phyloP scores from a whole-genome alignment of 2,113 vertebrate species.

The Anolis carolinensis region DNA sequence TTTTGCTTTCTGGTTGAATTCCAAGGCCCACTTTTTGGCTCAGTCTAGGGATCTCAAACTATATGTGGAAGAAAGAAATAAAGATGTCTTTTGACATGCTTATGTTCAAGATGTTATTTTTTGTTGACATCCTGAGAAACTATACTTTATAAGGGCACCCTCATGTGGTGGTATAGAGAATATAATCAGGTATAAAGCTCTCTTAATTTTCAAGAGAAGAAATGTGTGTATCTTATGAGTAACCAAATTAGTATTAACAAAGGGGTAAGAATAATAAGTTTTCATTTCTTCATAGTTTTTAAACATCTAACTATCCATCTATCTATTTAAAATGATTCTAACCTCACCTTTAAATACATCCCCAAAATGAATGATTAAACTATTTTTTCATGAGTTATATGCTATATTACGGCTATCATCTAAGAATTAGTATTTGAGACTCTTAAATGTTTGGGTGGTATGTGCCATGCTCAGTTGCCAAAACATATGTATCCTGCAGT shows the following conservation, averaged over 20 bases:
- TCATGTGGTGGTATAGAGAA: neutral
- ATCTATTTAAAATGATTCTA: neutral
- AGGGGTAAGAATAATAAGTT: neutral
- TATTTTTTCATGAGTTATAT: conserved; percentile 1
- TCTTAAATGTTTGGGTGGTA: conserved; percentile 8
- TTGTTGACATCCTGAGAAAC: neutral
- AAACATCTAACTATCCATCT: too few relatives aligned
- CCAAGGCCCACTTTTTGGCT: neutral
- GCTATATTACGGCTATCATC: neutral
- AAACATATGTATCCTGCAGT: conserved; percentile 12
- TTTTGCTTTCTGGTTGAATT: too few relatives aligned
- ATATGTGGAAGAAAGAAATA: neutral
- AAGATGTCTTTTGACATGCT: neutral
- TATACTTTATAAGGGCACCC: neutral
- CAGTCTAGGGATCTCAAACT: neutral
- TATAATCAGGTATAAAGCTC: neutral
- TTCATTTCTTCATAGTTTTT: neutral
- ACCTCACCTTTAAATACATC: neutral
- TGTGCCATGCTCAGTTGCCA: neutral
- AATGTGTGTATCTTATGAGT: neutral
- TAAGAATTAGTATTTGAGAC: neutral
- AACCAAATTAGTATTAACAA: neutral
- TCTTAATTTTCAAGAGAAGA: neutral
- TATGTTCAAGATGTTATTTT: too few relatives aligned
- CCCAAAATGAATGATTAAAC: neutral